Percentiles rank a stretch among this genome's conserved stretches.
phyloP scores from a whole-genome alignment of 2,888 invertebrate species.

The Drosophila hamatofila region DNA sequence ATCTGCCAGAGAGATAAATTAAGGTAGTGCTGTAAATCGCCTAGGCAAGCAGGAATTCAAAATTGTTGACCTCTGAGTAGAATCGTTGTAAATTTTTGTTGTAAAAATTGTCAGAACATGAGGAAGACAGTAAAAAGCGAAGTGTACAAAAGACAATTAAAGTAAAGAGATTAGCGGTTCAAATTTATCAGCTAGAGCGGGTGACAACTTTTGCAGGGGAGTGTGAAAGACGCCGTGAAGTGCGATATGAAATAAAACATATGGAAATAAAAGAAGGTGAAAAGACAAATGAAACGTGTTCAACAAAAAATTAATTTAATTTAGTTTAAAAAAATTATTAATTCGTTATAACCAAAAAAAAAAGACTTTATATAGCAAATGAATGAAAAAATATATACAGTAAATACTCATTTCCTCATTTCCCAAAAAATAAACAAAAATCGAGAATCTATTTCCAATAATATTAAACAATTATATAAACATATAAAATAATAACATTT shows the following conservation, averaged over 20 bases:
- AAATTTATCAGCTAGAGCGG: slow-evolving; percentile 61
- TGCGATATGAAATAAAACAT: slow-evolving; percentile 42
- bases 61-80: slow-evolving; percentile 67
- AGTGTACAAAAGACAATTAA: slow-evolving; percentile 11
- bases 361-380: neutral
- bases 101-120: slow-evolving; percentile 54
- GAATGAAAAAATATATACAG: neutral
- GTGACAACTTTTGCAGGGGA: slow-evolving; percentile 12
- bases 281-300: slow-evolving; percentile 29
- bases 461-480: neutral
- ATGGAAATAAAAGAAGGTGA: slow-evolving; percentile 42
- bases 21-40: slow-evolving; percentile 30
- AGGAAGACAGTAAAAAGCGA: slow-evolving; percentile 51
- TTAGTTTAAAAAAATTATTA: neutral
- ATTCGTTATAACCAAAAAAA: neutral
- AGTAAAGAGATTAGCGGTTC: slow-evolving; percentile 54
- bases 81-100: slow-evolving; percentile 45
- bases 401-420: neutral
- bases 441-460: neutral
- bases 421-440: no score
- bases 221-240: slow-evolving; percentile 2
- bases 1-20: slow-evolving; percentile 32
- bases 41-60: slow-evolving; percentile 32
- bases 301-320: neutral
- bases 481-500: neutral